These are phyloP conservation scores for Papilio gigon DNA, from an alignment of 2,888 invertebrate species.

Conservation along the genomic window DNA sequence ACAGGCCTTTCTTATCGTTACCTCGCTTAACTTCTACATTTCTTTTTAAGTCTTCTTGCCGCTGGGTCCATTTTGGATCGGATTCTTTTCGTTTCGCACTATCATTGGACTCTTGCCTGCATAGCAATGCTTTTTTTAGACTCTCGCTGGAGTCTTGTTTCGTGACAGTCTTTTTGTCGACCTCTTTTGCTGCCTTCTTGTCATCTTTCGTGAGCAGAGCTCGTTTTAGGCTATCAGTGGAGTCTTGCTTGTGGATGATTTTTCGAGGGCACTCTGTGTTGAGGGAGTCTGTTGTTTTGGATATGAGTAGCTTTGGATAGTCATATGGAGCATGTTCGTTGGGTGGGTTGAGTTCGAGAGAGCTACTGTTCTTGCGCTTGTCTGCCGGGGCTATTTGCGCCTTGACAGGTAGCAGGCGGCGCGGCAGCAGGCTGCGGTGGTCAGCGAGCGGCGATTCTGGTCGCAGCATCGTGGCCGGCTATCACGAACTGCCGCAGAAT, in stretches of 20 bases:
- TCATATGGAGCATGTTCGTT: constrained; percentile 72
- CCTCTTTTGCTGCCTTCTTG: constrained; percentile 66
- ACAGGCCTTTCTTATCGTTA: constrained; percentile 72
- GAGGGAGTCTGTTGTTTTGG: constrained; percentile 77
- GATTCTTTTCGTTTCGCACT: constrained; percentile 71
- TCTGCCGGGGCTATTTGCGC: constrained; percentile 76
- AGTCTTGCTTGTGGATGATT: constrained; percentile 75
- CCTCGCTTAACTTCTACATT: constrained; percentile 66
- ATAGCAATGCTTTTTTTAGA: constrained; percentile 70
- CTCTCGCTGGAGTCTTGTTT: constrained; percentile 76
- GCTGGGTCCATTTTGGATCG: constrained; percentile 64
- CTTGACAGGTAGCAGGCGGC: constrained; percentile 75
- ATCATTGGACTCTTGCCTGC: constrained; percentile 74
- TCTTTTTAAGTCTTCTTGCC: constrained; percentile 65
- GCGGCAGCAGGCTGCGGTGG: constrained; percentile 77
- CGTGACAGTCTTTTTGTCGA: constrained; percentile 64
- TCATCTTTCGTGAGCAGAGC: constrained; percentile 73
- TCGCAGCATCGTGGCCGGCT: constrained; percentile 77
- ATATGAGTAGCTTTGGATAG: constrained; percentile 77
- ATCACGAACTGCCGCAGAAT: constrained; percentile 62
- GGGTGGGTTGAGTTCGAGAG: constrained; percentile 77
- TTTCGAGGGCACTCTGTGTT: constrained; percentile 77
- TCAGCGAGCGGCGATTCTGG: constrained; percentile 81
- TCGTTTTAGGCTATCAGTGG: constrained; percentile 73
- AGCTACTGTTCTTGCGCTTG: constrained; percentile 75